A percentile compares a stretch with the other conserved stretches of the same genome.
Evolutionary conservation across 2,888 invertebrate species (phyloP).

Genomic region (Imbricaverruca yamaguchii): DNA sequence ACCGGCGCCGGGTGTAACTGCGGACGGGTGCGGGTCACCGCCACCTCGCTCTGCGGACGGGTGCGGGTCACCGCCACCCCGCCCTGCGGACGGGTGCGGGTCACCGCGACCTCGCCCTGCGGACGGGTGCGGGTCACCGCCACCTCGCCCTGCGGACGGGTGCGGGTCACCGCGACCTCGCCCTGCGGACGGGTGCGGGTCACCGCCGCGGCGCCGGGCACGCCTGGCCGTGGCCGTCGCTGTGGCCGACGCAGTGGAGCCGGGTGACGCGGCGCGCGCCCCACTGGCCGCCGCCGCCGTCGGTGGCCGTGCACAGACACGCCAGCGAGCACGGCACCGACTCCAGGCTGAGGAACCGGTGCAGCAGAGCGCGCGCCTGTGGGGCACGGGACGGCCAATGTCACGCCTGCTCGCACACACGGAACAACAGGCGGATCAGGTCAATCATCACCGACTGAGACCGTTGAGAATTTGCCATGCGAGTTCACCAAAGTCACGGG

Average conservation of each 20-base stretch:
- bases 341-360: conserved; percentile 80
- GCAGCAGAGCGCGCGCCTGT: conserved; percentile 74
- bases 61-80: background rate
- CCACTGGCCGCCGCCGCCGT: conserved; percentile 92
- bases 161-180: no score
- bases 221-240: conserved; percentile 27
- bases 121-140: no score
- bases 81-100: background rate
- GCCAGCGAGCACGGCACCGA: conserved; percentile 83
- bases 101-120: no score
- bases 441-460: no score
- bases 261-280: conserved; percentile 83
- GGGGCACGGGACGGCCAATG: background rate
- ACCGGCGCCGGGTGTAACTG: no score
- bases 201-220: background rate
- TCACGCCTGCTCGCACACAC: no score
- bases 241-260: conserved; percentile 57
- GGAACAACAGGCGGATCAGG: no score
- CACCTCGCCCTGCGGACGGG: no score
- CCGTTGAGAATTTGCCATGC: no score
- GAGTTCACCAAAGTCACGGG: no score
- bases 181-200: background rate
- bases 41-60: background rate
- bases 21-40: background rate
- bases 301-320: conserved; percentile 78